Conservation (phyloP, 2,113 vertebrate genomes). For the Myotis brandtii region DNA sequence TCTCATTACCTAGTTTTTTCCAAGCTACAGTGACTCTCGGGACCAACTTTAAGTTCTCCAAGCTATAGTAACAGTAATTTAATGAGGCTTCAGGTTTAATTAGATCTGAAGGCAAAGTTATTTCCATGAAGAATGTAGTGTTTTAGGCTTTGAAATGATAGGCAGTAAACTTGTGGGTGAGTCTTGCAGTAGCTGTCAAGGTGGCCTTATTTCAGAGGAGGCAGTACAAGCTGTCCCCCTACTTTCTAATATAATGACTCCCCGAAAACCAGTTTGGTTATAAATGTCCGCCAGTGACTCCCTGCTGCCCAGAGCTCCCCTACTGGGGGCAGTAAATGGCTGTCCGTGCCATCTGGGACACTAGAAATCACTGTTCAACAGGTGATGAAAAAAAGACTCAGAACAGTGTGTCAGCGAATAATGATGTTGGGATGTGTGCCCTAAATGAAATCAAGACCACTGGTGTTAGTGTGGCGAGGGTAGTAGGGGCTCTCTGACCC, state of each 20-base stretch:
- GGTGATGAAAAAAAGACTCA: background rate
- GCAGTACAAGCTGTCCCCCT: background rate
- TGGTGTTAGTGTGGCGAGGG: background rate
- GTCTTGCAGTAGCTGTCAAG: background rate
- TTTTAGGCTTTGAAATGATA: slow-evolving; percentile 15
- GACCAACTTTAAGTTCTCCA: slow-evolving; percentile 19
- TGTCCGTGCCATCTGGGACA: background rate
- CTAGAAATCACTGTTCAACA: background rate
- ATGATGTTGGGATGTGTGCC: background rate
- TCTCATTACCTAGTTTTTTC: slow-evolving; percentile 53
- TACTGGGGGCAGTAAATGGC: background rate
- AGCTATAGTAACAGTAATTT: slow-evolving; percentile 53
- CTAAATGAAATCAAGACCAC: background rate
- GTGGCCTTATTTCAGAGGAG: slow-evolving; percentile 35
- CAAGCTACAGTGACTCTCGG: slow-evolving; percentile 21
- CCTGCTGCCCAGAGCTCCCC: background rate
- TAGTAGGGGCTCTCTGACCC: background rate
- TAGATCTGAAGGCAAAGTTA: slow-evolving; percentile 50
- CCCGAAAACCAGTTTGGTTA: slow-evolving; percentile 12
- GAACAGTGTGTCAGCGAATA: background rate
- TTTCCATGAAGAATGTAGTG: slow-evolving; percentile 8
- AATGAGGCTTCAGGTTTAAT: slow-evolving; percentile 67
- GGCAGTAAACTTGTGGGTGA: background rate
- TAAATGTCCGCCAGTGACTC: background rate
- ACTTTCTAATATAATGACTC: background rate